Evolutionary conservation across 64 coral and sea anemone species (phyloP).

Genomic region (Actinia equina): DNA sequence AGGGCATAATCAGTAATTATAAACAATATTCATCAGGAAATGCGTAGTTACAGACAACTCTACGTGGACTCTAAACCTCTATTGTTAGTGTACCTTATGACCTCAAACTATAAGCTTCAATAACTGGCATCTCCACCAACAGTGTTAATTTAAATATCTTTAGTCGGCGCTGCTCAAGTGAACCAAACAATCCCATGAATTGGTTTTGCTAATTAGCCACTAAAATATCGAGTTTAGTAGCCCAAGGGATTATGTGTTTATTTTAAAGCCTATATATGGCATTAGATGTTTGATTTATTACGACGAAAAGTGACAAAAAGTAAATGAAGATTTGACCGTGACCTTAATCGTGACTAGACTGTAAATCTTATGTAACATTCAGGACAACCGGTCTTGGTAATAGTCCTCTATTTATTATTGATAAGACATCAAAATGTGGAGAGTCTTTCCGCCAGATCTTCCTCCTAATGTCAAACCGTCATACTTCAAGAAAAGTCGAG

Average conservation of each 20-base stretch:
- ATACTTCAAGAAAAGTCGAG: neutral
- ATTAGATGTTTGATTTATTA: neutral
- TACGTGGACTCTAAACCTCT: neutral
- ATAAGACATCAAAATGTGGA: slow-evolving; percentile 27
- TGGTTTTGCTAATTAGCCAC: neutral
- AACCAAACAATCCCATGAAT: neutral
- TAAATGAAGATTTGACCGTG: neutral
- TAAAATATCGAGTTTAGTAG: neutral
- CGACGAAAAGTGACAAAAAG: neutral
- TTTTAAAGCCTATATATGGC: neutral
- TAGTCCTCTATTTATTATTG: neutral
- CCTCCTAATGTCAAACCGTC: slow-evolving; percentile 21
- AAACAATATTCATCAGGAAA: neutral
- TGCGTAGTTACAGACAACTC: neutral
- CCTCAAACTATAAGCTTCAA: neutral
- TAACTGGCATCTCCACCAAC: neutral
- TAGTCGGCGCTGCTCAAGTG: neutral
- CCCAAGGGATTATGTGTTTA: neutral
- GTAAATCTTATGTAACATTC: neutral
- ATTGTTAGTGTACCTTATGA: neutral
- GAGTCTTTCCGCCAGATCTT: slow-evolving; percentile 20
- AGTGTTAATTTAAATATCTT: neutral
- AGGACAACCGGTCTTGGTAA: neutral
- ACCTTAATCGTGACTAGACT: neutral
- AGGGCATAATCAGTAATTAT: neutral